Base-by-base conservation (phyloP, 1,140 invertebrate genomes). In the Drosophila insularis region DNA sequence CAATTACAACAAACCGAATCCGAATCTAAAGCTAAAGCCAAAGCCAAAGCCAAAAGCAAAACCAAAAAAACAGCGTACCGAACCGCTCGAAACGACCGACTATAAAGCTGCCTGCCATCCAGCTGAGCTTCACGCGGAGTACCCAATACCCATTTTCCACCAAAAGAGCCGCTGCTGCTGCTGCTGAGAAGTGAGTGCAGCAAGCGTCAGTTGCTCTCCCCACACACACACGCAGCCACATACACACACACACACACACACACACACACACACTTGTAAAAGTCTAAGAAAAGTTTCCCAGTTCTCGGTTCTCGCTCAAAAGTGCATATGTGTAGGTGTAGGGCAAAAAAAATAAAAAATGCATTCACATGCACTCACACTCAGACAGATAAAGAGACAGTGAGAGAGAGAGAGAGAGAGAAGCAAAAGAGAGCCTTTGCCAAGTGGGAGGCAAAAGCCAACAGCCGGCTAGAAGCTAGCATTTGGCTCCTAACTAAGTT, bases 1-100 rank as follows among this genome's bases (percentile, higher is more conserved):
- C 77, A 69, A 66, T 68, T 68, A 80, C 78, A 71, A 78, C 74
- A 67, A 77, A 63, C 55, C 31, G 35, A 63, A 63, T 32, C 56
- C 55, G 56, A 78, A 50, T 63, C 74, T 56, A 67, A 74, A 62
- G 55, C 73, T 39, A 60, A 78, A 86, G 68, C 74, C 78, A 71
- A 85, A 80, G 76, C 77, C 66, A 68, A 78, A 71, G 68, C 60
- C 32, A 37, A 37, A 37, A 37, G 71, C 74, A 74, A 71, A 86
- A 80, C 73, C 78, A 37, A 37, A 76, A 79, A 68, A 76, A 78
- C 23, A 27, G 80, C 84, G 81, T 73, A 86, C 82, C 81, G 81
- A 86, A 86, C 82, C 82, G 82, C 78, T 86, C 82, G 82, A 86
- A 81, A 86, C 82, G 82, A 86, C 75, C 82, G 82, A 86, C 82